Evolutionary conservation across 2,888 invertebrate genomes (phyloP), one percentile per base, ranked within the genome.

Genomic region (Mesochorus sp.): DNA sequence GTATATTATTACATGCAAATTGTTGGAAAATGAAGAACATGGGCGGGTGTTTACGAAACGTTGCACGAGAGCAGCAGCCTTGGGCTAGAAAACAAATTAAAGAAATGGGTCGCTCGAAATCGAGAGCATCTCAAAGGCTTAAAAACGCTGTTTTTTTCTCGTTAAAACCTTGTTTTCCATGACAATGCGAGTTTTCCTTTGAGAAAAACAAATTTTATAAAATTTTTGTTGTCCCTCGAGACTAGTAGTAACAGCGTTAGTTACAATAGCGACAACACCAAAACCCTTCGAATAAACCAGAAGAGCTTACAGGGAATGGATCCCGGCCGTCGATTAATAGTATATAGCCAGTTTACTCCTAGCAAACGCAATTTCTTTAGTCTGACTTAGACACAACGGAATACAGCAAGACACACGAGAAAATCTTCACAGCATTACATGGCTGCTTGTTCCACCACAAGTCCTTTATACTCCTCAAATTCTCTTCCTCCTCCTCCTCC

Each of bases 351-450:
- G 77, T 70, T 47, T 62, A 67, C 59, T 53, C 51, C 57, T 51
- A n/a, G 53, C 51, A 70, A 80, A 80, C 28, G 61, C 55, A 70
- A 74, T 80, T 76, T 80, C 70, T n/a, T n/a, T n/a, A n/a, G n/a
- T n/a, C n/a, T n/a, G n/a, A n/a, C 61, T 66, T 49, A 24, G 44
- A 59, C 24, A 68, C 59, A 39, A 37, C 44, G 53, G 59, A 47
- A 12, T 62, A 34, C 21, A 31, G n/a, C 12, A 49, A 31, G 21
- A 12, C 53, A 12, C 64, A 49, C 49, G n/a, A 24, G 39, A 10
- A 39, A 64, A 14, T 17, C 47, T 64, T 57, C 31, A 47, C 26
- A 14, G 26, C 3, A 6, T 53, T 31, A 34, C 4, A 70, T 44
- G 39, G 31, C 37, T 39, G 49, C 39, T 37, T 51, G 24, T 47